Evolutionary conservation across 2,113 vertebrate genomes (phyloP).

Genomic region (Spermophilus dauricus): DNA sequence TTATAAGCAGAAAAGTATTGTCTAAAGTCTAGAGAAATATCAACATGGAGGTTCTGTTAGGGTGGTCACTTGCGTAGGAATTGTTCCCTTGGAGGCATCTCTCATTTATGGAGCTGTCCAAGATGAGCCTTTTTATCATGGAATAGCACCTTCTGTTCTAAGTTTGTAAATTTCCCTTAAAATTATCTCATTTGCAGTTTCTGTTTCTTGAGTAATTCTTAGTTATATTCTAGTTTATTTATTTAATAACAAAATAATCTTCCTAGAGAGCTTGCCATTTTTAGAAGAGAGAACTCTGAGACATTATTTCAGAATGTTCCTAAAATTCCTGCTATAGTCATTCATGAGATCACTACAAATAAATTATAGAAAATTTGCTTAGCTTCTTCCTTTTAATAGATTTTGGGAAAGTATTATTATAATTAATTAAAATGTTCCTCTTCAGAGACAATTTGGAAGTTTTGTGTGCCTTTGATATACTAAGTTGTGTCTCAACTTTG

Average conservation of each 20-base stretch:
- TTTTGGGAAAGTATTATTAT: not conserved
- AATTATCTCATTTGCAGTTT: not conserved
- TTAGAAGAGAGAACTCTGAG: not conserved
- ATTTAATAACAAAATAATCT: conserved; percentile 48
- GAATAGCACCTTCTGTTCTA: not conserved
- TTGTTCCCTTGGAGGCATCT: not conserved
- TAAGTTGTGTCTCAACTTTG: not conserved
- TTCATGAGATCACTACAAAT: not conserved
- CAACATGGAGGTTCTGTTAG: not conserved
- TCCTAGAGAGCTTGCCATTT: not conserved
- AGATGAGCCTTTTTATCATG: not conserved
- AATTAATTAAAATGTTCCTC: conserved; percentile 10
- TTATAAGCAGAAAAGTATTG: not conserved
- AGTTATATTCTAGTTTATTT: not conserved
- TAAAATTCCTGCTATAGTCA: conserved; percentile 21
- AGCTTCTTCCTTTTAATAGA: not conserved
- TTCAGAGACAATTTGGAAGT: not conserved
- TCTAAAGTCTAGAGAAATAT: not conserved
- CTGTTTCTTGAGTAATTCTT: conserved; percentile 20
- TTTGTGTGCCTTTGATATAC: not conserved
- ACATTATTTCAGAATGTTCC: not conserved
- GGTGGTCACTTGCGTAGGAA: not conserved
- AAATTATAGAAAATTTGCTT: not conserved
- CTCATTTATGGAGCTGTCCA: not conserved
- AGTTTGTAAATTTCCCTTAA: conserved; percentile 32